Evolutionary conservation across 2,888 invertebrate genomes (phyloP).

Genomic region (Chloromyia formosa): DNA sequence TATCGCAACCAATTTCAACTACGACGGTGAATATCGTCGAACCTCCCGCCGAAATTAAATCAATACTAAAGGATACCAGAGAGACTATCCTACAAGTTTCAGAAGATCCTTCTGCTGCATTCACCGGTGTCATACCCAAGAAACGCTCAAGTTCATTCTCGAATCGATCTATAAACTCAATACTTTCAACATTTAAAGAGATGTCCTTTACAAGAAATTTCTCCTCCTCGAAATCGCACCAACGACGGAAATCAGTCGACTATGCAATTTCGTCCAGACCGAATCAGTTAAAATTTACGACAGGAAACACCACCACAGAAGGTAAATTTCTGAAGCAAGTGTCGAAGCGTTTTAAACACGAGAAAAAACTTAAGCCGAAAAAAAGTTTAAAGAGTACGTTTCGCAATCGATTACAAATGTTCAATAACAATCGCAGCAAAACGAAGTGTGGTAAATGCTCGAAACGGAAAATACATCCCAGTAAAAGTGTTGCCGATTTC

Average conservation of each 20-base stretch:
- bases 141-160: slow-evolving; percentile 62
- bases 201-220: slow-evolving; percentile 57
- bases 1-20: neutral
- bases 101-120: neutral
- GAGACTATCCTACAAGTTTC: neutral
- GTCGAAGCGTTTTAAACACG: slow-evolving; percentile 34
- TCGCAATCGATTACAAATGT: slow-evolving; percentile 57
- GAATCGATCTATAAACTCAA: slow-evolving; percentile 60
- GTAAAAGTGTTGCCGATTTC: slow-evolving; percentile 60
- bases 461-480: slow-evolving; percentile 62
- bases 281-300: slow-evolving; percentile 39
- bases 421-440: slow-evolving; percentile 51
- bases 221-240: slow-evolving; percentile 34
- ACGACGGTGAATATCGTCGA: neutral
- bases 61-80: slow-evolving; percentile 29
- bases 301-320: slow-evolving; percentile 50
- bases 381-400: slow-evolving; percentile 60
- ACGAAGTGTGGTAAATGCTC: slow-evolving; percentile 61
- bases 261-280: neutral
- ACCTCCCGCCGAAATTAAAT: slow-evolving; percentile 21
- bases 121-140: slow-evolving; percentile 51
- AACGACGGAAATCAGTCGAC: slow-evolving; percentile 19
- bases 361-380: slow-evolving; percentile 35
- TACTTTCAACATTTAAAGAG: slow-evolving; percentile 61
- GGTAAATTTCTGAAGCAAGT: slow-evolving; percentile 55